Conservation (phyloP, 2,113 vertebrate species). For the Gasterosteus aculeatus region DNA sequence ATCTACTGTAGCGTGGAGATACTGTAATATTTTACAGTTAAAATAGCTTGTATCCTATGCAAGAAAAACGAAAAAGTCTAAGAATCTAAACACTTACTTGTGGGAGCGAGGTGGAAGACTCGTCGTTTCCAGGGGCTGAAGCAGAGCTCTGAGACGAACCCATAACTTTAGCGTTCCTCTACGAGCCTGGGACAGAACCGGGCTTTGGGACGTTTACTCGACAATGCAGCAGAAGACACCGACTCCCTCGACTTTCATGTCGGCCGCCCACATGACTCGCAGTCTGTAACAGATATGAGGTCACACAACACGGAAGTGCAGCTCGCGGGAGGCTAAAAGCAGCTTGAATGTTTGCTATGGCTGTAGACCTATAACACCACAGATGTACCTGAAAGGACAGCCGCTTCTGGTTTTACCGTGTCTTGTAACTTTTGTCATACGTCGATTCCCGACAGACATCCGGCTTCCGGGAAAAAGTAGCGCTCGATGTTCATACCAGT, state of each 20-base stretch:
- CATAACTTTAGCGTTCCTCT: constrained; percentile 42
- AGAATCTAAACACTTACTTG: background rate
- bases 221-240: background rate
- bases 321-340: background rate
- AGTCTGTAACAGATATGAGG: background rate
- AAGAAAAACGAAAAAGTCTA: too few relatives aligned
- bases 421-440: background rate
- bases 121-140: accelerated
- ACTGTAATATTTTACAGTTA: too few relatives aligned
- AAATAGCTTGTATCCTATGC: too few relatives aligned
- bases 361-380: too few relatives aligned
- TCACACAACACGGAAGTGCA: constrained; percentile 19
- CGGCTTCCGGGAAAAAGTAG: background rate
- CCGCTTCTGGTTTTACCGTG: background rate
- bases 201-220: background rate
- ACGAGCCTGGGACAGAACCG: constrained; percentile 24
- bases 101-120: background rate
- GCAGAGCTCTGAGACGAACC: constrained; percentile 30
- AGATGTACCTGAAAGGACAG: accelerated
- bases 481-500: background rate
- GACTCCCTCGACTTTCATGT: too few relatives aligned
- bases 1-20: too few relatives aligned
- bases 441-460: background rate
- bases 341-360: background rate
- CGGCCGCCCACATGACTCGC: too few relatives aligned